Conservation (phyloP, 1,140 invertebrate genomes). For the Gryon sp. region DNA sequence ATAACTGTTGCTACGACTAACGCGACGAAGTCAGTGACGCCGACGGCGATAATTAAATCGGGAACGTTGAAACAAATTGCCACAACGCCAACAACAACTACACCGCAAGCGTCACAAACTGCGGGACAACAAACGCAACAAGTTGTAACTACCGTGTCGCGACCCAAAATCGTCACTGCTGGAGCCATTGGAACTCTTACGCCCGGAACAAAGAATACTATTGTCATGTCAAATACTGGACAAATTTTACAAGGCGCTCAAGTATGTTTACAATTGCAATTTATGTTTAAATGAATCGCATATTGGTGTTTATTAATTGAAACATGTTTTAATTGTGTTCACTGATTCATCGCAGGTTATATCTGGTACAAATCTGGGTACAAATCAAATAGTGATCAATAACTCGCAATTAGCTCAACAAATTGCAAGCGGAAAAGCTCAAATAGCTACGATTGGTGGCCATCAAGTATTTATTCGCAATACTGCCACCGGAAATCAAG, state of each 20-base stretch:
- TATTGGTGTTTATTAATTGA: no score
- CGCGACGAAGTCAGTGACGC: conserved; percentile 40
- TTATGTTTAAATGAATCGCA: no score
- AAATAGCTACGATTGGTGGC: conserved; percentile 89
- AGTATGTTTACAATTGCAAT: conserved; percentile 56
- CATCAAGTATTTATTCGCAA: conserved; percentile 88
- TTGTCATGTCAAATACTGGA: conserved; percentile 74
- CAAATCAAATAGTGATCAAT: conserved; percentile 87
- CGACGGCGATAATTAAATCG: conserved; percentile 59
- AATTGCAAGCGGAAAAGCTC: conserved; percentile 87
- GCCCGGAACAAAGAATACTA: conserved; percentile 70
- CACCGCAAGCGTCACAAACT: conserved; percentile 46
- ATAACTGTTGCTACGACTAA: conserved; percentile 47
- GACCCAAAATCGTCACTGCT: conserved; percentile 66
- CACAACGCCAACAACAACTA: conserved; percentile 47
- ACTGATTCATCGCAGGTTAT: conserved; percentile 81
- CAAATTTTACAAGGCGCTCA: conserved; percentile 74
- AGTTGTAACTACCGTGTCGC: conserved; percentile 64
- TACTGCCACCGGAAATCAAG: conserved; percentile 85
- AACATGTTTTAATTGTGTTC: no score
- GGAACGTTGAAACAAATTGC: conserved; percentile 66
- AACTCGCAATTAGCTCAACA: conserved; percentile 87
- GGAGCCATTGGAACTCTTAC: conserved; percentile 48
- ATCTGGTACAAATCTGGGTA: conserved; percentile 72
- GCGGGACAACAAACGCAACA: conserved; percentile 72